A percentile compares a stretch with the other conserved stretches of the same genome.
These are phyloP conservation scores for Buceros bicornis DNA, from an alignment of 2,797 vertebrate species.

Conservation along the genomic window DNA sequence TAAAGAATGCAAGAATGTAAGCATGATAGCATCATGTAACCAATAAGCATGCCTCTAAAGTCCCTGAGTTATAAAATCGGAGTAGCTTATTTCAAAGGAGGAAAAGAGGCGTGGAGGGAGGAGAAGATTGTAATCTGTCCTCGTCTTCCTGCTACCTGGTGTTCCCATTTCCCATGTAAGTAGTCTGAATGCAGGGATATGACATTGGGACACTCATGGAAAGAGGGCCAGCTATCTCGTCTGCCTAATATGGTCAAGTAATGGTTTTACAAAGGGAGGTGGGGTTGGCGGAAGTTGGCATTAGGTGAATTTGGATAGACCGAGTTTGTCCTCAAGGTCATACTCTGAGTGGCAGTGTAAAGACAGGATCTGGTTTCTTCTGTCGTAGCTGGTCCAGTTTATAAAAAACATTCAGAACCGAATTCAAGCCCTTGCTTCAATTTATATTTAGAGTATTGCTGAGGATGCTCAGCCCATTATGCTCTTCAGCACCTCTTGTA, in stretches of 20 bases:
- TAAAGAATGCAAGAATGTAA: not conserved
- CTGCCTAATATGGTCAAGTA: not conserved
- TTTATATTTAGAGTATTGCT: not conserved
- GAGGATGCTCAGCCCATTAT: not conserved
- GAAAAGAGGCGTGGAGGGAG: not conserved
- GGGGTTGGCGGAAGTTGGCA: not conserved
- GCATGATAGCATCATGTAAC: not conserved
- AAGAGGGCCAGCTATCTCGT: not conserved
- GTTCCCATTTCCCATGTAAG: not conserved
- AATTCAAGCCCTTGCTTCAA: not conserved
- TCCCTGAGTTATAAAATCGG: not conserved
- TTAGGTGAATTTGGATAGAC: not conserved
- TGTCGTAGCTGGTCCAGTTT: not conserved
- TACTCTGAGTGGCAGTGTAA: fast-evolving
- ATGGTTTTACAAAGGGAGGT: not conserved
- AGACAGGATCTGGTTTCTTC: not conserved
- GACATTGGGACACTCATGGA: fast-evolving
- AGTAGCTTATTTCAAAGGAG: not conserved
- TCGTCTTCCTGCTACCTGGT: not conserved
- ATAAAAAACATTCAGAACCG: not conserved
- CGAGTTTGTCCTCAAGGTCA: not conserved
- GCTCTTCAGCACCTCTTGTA: not conserved
- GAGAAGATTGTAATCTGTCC: not conserved
- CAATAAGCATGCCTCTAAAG: not conserved
- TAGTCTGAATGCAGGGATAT: fast-evolving